A percentile compares a stretch with the other conserved stretches of the same genome.
These are phyloP conservation scores for Astyanax mexicanus DNA, from an alignment of 2,797 vertebrate species.

Conservation along the genomic window DNA sequence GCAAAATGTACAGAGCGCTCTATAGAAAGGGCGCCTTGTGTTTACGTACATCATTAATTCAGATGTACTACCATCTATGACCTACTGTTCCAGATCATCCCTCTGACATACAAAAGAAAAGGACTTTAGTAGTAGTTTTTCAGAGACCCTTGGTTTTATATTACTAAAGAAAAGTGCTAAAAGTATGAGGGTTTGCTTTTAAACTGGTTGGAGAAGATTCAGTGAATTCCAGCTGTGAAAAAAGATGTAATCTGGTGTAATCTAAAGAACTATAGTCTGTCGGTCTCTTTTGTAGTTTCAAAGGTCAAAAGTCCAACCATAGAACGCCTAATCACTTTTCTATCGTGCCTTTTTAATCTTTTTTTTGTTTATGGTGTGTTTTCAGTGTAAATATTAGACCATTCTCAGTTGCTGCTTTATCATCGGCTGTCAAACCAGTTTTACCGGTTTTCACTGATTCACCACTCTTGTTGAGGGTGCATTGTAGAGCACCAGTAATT, in stretches of 20 bases:
- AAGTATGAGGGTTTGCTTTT: no score
- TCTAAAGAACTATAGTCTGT: no score
- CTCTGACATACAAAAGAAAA: no score
- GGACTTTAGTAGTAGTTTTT: no score
- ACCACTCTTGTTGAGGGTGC: not conserved
- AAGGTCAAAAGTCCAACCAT: no score
- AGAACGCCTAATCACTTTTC: no score
- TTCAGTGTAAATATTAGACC: conserved; percentile 5
- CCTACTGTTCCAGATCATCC: no score
- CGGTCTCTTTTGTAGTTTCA: no score
- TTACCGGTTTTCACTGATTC: not conserved
- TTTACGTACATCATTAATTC: not conserved
- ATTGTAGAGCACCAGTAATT: not conserved
- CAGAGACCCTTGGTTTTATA: no score
- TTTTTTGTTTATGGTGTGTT: not conserved
- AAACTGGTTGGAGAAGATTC: no score
- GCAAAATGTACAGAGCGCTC: not conserved
- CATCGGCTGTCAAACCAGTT: not conserved
- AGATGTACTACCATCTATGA: no score
- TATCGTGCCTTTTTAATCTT: not conserved
- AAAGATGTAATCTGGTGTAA: not conserved
- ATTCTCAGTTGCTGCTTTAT: not conserved
- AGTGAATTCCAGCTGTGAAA: not conserved
- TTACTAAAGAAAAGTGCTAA: no score
- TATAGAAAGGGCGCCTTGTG: not conserved